Evolutionary conservation across 2,113 vertebrate species (phyloP), one percentile per base, ranked within the genome.

Genomic region (Callospermophilus lateralis): DNA sequence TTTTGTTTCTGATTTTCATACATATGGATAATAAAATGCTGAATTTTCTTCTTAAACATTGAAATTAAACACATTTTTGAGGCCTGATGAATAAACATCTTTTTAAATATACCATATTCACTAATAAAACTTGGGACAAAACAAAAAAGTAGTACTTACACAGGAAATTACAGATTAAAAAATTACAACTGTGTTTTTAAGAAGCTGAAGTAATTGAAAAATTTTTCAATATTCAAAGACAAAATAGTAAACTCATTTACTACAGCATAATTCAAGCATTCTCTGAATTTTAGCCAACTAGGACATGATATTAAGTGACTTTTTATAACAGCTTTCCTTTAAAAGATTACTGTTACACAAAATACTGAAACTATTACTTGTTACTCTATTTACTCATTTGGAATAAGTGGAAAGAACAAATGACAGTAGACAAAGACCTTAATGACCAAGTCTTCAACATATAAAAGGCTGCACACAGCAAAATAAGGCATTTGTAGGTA

Each of bases 181-280:
- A 95, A 97, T 83, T 91, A 85, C 20, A 97, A 95, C 39, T 61
- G 26, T 63, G 77, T 84, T 96, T 97, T 96, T 67, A 79, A 95
- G 96, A 98, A 97, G 93, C 67, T 95, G 98, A 98, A 97, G 80
- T 97, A 95, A 96, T 97, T 97, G 77, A 73, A 95, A 92, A 94
- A 63, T 95, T 85, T 97, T 96, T 97, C 80, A 97, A 97, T 95
- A 98, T 96, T 96, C 93, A 97, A 98, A 98, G 96, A 97, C 89
- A 98, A 97, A 95, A 98, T 28, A 97, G 88, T 95, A 98, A 97
- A 98, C 93, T 92, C 72, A 98, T 94, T 98, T 98, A 98, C 93
- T 94, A 96, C 79, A 97, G 94, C 93, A 97, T 67, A 98, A 97
- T 93, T 98, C 98, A 98, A 98, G n/a, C 96, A 96, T 97, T 97